phyloP scores from a whole-genome alignment of 2,888 invertebrate genomes.

The Steromphala cineraria region DNA sequence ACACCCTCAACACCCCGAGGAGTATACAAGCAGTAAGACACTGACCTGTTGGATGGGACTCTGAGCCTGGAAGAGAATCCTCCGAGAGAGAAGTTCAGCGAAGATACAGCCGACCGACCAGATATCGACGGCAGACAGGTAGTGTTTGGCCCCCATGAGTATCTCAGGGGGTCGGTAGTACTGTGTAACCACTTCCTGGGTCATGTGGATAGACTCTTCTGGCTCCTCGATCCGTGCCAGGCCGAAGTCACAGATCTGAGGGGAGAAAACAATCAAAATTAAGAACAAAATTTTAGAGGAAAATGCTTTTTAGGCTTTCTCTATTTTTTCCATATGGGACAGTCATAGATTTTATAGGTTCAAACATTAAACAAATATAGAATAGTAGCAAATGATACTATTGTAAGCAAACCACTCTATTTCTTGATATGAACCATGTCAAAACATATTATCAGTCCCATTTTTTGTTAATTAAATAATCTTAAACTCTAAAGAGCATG shows the following conservation, averaged over 20 bases:
- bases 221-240: constrained; percentile 98
- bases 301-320: no score
- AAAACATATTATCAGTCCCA: no score
- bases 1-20: no score
- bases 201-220: constrained; percentile 93
- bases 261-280: neutral
- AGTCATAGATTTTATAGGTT: no score
- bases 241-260: constrained; percentile 98
- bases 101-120: constrained; percentile 99
- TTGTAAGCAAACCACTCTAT: no score
- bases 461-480: no score
- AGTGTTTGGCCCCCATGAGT: constrained; percentile 98
- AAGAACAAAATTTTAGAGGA: no score
- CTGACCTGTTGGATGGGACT: constrained; percentile 95
- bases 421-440: no score
- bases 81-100: constrained; percentile 94
- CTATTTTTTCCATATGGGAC: no score
- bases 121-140: constrained; percentile 96
- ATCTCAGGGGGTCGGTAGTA: constrained; percentile 99
- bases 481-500: no score
- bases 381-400: no score
- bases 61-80: constrained; percentile 98
- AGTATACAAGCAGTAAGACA: neutral
- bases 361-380: no score
- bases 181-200: constrained; percentile 99